A percentile compares a stretch with the other conserved stretches of the same genome.
phyloP scores from a whole-genome alignment of 2,113 vertebrate species.

The Leptosomus discolor region DNA sequence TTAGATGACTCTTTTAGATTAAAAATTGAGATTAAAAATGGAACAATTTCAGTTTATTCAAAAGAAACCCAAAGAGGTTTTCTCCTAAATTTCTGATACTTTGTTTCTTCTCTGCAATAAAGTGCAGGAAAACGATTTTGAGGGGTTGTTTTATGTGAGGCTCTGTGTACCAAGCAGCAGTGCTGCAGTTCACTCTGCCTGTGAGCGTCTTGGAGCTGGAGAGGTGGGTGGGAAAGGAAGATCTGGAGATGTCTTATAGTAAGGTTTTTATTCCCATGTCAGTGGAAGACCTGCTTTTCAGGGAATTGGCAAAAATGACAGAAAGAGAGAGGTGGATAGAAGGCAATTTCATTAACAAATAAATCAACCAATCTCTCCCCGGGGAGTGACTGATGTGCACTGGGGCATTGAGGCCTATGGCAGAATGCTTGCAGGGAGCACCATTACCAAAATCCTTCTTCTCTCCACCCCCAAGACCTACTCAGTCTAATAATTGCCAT shows the following conservation, averaged over 20 bases:
- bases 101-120: not conserved
- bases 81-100: not conserved
- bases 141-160: not conserved
- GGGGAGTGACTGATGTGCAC: fast-evolving
- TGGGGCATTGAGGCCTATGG: not conserved
- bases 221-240: not conserved
- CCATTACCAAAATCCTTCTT: not conserved
- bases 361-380: not conserved
- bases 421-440: not conserved
- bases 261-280: not conserved
- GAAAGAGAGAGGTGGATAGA: not conserved
- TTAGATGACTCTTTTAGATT: not conserved
- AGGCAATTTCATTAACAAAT: not conserved
- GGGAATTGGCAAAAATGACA: not conserved
- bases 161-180: fast-evolving
- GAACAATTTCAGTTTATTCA: not conserved
- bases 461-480: not conserved
- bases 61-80: not conserved
- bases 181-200: not conserved
- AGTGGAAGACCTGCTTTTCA: not conserved
- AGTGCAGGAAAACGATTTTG: not conserved
- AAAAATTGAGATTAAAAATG: not conserved
- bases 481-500: not conserved
- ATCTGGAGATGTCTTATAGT: fast-evolving
- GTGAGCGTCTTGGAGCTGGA: fast-evolving